A percentile compares a stretch with the other conserved stretches of the same genome.
These are phyloP conservation scores for Synergus gifuensis DNA, from an alignment of 2,888 invertebrate species.

Conservation along the genomic window DNA sequence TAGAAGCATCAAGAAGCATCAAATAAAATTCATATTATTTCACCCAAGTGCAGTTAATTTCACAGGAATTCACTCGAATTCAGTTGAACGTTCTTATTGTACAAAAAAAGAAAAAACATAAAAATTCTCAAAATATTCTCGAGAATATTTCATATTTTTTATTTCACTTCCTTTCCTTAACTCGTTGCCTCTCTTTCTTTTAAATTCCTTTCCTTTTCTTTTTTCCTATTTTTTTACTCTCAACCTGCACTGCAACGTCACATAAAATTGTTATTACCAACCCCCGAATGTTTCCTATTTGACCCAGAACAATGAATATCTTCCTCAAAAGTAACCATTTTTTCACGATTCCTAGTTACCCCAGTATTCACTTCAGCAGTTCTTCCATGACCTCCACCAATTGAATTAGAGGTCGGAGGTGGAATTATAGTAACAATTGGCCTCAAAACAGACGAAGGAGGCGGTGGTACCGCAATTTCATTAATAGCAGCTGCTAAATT, in stretches of 20 bases:
- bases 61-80: no score
- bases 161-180: not conserved
- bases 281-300: constrained; percentile 75
- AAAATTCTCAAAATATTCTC: no score
- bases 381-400: constrained; percentile 59
- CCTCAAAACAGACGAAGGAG: constrained; percentile 74
- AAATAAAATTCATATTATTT: no score
- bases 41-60: no score
- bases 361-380: constrained; percentile 68
- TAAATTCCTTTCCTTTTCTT: not conserved
- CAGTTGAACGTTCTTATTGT: no score
- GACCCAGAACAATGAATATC: constrained; percentile 76
- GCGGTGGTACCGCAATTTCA: constrained; percentile 79
- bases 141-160: not conserved
- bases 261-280: constrained; percentile 88
- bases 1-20: no score
- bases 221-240: not conserved
- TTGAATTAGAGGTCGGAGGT: constrained; percentile 54
- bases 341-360: constrained; percentile 81
- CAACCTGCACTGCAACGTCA: constrained; percentile 79
- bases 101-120: no score
- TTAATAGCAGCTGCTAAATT: constrained; percentile 84
- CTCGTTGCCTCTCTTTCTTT: not conserved
- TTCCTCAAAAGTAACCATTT: constrained; percentile 91
- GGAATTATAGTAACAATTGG: constrained; percentile 70